Evolutionary conservation across 64 coral and sea anemone species (phyloP).

Genomic region (Platygyra sinensis): DNA sequence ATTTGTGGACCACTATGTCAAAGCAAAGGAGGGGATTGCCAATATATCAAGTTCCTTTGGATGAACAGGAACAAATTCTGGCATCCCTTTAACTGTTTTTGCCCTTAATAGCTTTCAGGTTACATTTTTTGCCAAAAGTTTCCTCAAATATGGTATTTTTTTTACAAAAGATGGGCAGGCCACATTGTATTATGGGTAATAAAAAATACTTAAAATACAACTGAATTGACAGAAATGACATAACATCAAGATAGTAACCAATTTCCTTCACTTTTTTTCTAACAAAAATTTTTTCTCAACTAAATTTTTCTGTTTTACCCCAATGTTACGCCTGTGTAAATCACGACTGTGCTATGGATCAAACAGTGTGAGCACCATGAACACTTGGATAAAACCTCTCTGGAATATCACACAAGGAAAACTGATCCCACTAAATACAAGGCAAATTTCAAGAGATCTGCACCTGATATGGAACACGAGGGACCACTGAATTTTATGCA

Average conservation of each 20-base stretch:
- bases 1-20: slow-evolving; percentile 35
- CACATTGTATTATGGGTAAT: not conserved
- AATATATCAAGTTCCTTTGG: slow-evolving; percentile 56
- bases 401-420: slow-evolving; percentile 2
- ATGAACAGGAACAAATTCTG: too few species aligned
- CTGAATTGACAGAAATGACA: slow-evolving; percentile 2
- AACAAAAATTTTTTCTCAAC: not conserved
- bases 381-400: too few species aligned
- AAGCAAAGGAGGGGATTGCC: not conserved
- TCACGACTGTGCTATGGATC: not conserved
- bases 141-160: too few species aligned
- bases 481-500: slow-evolving; percentile 8
- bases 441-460: not conserved
- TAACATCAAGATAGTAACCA: not conserved
- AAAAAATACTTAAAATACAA: not conserved
- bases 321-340: not conserved
- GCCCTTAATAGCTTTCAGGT: not conserved
- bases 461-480: slow-evolving; percentile 2
- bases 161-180: too few species aligned
- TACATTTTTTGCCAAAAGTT: too few species aligned
- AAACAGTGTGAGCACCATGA: not conserved
- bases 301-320: not conserved
- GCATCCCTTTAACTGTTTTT: slow-evolving; percentile 27
- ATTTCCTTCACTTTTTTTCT: not conserved
- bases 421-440: slow-evolving; percentile 4